Evolutionary conservation across 2,797 vertebrate species (phyloP).

Genomic region (Scolopax rusticola): DNA sequence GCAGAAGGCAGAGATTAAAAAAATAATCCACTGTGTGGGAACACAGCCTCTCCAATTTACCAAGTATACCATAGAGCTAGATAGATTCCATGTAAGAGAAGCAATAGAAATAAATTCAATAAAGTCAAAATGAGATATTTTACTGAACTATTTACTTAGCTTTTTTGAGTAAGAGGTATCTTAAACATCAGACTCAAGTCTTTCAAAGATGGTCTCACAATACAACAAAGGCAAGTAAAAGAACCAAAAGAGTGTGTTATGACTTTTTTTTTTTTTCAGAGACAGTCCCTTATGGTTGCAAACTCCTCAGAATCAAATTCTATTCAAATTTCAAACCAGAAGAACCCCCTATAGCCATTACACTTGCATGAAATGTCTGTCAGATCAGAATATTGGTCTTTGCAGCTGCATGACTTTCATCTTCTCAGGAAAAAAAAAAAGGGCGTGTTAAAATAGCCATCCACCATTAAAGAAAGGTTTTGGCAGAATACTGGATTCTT

Average conservation of each 20-base stretch:
- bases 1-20: slow-evolving; percentile 23
- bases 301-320: neutral
- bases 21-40: slow-evolving; percentile 16
- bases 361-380: neutral
- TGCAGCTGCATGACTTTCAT: neutral
- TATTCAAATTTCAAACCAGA: neutral
- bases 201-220: neutral
- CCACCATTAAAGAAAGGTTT: neutral
- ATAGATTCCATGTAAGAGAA: neutral
- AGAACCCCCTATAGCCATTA: neutral
- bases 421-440: neutral
- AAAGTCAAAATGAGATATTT: neutral
- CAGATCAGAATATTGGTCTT: neutral
- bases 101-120: neutral
- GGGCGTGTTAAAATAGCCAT: neutral
- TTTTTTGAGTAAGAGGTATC: neutral
- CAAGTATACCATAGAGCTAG: neutral
- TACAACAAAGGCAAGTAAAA: neutral
- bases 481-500: neutral
- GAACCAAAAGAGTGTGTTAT: neutral
- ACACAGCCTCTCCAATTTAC: neutral
- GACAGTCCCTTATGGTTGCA: neutral
- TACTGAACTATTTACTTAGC: neutral
- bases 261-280: neutral
- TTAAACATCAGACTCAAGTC: neutral